Evolutionary conservation across 2,113 vertebrate genomes (phyloP).

Genomic region (Lophochroa leadbeateri): DNA sequence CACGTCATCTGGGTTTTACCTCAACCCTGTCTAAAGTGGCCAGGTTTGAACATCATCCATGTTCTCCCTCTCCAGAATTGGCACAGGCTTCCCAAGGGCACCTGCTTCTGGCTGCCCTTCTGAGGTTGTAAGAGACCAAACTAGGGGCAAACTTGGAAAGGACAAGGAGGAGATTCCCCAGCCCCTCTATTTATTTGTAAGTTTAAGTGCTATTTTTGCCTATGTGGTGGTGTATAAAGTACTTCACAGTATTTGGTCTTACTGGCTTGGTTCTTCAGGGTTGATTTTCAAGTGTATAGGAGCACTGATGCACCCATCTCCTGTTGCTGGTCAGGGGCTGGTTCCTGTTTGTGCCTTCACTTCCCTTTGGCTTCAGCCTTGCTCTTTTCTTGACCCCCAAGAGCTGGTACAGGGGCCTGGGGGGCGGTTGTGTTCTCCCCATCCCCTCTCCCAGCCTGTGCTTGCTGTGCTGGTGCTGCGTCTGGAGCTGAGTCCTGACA

Average conservation of each 20-base stretch:
- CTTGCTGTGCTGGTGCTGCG: not conserved
- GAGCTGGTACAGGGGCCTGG: not conserved
- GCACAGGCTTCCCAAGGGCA: not conserved
- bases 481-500: not conserved
- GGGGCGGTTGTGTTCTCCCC: not conserved
- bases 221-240: conserved; percentile 25
- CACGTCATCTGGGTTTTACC: not conserved
- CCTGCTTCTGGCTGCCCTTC: not conserved
- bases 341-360: conserved; percentile 49
- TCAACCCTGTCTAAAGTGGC: not conserved
- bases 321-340: not conserved
- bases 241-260: not conserved
- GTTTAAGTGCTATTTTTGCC: conserved; percentile 55
- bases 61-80: not conserved
- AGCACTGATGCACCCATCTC: not conserved
- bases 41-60: not conserved
- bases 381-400: not conserved
- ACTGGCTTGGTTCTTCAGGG: not conserved
- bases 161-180: conserved; percentile 7
- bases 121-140: not conserved
- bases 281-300: not conserved
- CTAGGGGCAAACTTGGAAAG: not conserved
- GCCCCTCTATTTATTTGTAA: conserved; percentile 60
- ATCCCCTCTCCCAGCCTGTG: not conserved
- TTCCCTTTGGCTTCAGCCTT: not conserved